Evolutionary conservation across 2,888 invertebrate genomes (phyloP), one percentile per base, ranked within the genome.

Genomic region (Cloeon dipterum): DNA sequence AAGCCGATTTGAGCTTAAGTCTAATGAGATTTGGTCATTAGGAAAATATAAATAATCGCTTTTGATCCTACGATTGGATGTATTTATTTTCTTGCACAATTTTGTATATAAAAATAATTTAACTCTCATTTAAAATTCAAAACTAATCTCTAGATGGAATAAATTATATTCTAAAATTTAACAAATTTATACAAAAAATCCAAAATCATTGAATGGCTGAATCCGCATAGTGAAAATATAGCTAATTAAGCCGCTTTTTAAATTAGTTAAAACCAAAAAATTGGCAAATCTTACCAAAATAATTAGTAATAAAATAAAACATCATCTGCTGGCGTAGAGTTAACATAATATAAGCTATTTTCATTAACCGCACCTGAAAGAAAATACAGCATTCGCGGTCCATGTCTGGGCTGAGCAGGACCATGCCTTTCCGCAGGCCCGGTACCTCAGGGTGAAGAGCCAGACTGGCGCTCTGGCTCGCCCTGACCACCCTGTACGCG

Each of bases 381-480:
- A 60, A 64, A 21, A 61, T 50, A 39, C 61, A 63, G 8, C 63
- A 61, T 10, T 54, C 55, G 3, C 64, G 63, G 36, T 58, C 59
- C 13, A 61, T 45, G 34, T 54, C 55, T 1, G 63, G 53, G 18
- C 66, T 63, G 11, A 82, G 60, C 29, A 91, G 59, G 25, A 88
- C 82, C 86, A 88, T 86, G 20, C 91, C 89, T 48, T 79, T 73
- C 17, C 79, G 58, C 1, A 81, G 57, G 34, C 65, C 62, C 0
- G 74, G 67, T 33, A 59, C 46, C 25, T 58, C 55, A n/a, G 63
- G 65, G 46, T 67, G 68, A 4, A 89, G 56, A 18, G 77, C 75
- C 26, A 88, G 56, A 3, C 86, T 81, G 0, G 91, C 89, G 45
- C 85, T 81, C 55, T 93, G 89, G 0, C 88, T 86, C 1, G 88